Percentiles rank a stretch among this genome's conserved stretches.
Conservation (phyloP, 2,888 invertebrate species). For the Sericinus montela region DNA sequence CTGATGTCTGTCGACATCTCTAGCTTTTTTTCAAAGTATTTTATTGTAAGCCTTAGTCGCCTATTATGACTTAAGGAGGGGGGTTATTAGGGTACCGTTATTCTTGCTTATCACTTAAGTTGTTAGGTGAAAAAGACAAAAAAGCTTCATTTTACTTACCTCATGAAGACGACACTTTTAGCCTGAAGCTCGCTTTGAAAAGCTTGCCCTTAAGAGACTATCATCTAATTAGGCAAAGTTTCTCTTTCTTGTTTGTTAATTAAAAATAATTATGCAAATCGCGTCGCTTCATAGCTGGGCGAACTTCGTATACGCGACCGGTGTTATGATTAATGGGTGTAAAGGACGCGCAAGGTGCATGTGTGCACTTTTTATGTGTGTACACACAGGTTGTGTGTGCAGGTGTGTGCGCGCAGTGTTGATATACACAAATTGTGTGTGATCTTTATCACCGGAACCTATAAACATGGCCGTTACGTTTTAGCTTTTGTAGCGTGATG, state of each 20-base stretch:
- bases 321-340: conserved; percentile 13
- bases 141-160: too few relatives aligned
- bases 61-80: too few relatives aligned
- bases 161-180: too few relatives aligned
- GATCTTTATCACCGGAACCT: background rate
- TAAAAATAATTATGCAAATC: conserved; percentile 21
- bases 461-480: background rate
- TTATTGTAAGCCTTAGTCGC: too few relatives aligned
- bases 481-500: background rate
- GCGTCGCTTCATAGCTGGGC: conserved; percentile 9
- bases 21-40: too few relatives aligned
- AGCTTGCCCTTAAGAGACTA: conserved; percentile 13
- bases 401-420: background rate
- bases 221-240: conserved; percentile 18
- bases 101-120: too few relatives aligned
- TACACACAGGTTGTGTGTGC: background rate
- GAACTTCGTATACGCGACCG: conserved; percentile 1
- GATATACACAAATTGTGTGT: background rate
- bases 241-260: conserved; percentile 19
- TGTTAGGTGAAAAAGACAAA: too few relatives aligned
- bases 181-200: too few relatives aligned
- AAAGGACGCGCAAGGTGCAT: background rate
- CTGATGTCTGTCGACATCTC: too few relatives aligned
- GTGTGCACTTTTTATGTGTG: background rate
- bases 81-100: too few relatives aligned